Evolutionary conservation across 2,888 invertebrate genomes (phyloP).

Genomic region (Pristionchus japonicus): DNA sequence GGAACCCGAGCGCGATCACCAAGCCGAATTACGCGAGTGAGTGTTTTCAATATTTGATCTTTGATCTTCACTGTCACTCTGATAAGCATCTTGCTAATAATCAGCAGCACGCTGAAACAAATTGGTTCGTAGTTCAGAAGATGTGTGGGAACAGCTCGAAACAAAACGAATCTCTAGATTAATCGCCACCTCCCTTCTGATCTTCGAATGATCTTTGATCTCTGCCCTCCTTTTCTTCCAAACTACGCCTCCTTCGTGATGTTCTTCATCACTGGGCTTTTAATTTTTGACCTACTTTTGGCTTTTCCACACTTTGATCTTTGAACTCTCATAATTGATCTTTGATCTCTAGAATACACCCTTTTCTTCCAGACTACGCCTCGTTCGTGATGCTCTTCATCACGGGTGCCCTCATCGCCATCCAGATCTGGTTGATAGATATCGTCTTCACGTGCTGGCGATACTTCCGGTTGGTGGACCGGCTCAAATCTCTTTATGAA

Average conservation of each 20-base stretch:
- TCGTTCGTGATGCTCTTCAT: conserved; percentile 64
- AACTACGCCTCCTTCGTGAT: neutral
- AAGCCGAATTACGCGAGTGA: conserved; percentile 53
- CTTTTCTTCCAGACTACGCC: conserved; percentile 59
- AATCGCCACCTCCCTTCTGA: no score
- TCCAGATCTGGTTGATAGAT: conserved; percentile 69
- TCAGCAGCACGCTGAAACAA: no score
- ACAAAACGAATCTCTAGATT: no score
- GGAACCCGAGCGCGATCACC: conserved; percentile 48
- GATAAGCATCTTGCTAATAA: no score
- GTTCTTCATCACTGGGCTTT: no score
- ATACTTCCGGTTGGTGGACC: conserved; percentile 52
- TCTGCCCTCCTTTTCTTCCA: neutral
- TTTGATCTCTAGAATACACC: neutral
- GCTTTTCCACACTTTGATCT: no score
- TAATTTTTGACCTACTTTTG: no score
- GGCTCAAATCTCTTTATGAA: neutral
- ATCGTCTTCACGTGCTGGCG: conserved; percentile 69
- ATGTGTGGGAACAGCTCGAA: no score
- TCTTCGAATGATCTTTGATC: neutral
- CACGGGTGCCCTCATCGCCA: conserved; percentile 59
- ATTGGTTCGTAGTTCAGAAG: no score
- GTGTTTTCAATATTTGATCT: neutral
- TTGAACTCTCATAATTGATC: neutral
- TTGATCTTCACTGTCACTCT: no score